phyloP scores from a whole-genome alignment of 2,113 vertebrate genomes.

The Vicugna pacos region DNA sequence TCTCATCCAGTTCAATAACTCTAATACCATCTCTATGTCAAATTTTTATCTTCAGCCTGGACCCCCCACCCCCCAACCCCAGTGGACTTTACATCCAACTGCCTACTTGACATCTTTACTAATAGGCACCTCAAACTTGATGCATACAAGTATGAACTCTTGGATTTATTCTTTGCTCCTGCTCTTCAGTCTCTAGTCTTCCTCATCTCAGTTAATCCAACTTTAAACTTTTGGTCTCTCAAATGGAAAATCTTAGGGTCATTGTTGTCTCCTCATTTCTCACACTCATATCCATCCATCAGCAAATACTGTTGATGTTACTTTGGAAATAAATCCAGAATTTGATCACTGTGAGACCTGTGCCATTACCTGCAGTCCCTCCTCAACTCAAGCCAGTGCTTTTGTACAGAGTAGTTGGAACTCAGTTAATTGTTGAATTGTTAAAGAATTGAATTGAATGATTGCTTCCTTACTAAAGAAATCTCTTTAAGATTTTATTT shows the following conservation, averaged over 20 bases:
- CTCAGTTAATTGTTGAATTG: slow-evolving; percentile 22
- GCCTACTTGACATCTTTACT: background rate
- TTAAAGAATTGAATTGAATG: background rate
- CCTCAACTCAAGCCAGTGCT: background rate
- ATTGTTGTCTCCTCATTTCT: background rate
- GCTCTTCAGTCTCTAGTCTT: background rate
- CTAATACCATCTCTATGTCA: background rate
- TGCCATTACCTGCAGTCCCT: background rate
- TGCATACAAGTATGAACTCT: background rate
- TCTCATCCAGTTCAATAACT: background rate
- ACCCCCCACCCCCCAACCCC: too few species aligned
- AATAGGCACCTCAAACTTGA: background rate
- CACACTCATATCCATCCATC: background rate
- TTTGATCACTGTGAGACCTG: background rate
- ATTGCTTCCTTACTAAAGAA: slow-evolving; percentile 41
- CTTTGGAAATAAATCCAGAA: slow-evolving; percentile 34
- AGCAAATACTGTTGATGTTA: background rate
- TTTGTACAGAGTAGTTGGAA: background rate
- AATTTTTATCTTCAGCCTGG: background rate
- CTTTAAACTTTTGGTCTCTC: background rate
- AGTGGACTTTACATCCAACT: background rate
- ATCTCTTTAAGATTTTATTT: background rate
- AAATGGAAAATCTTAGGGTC: background rate
- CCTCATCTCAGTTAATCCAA: background rate
- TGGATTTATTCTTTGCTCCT: background rate